A percentile compares a stretch with the other conserved stretches of the same genome.
Evolutionary conservation across 37 sponge, comb jelly and placozoan species (phyloP).

Genomic region (Axinella damicornis): DNA sequence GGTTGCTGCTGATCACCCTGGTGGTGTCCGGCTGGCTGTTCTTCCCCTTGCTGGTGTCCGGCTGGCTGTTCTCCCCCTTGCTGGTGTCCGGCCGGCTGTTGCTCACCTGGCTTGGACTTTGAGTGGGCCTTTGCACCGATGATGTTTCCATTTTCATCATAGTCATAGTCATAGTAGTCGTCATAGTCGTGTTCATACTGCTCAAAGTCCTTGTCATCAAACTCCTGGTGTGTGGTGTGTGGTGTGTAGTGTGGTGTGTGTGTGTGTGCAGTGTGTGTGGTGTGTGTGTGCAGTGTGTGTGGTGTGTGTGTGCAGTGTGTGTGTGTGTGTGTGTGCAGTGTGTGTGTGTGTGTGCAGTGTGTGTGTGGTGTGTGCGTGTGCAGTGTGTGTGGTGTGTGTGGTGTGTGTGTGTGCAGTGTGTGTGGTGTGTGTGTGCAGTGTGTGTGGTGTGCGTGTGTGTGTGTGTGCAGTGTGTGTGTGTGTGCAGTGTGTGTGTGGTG

Average conservation of each 20-base stretch:
- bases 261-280: not conserved
- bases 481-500: too few species aligned
- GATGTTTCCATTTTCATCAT: slow-evolving; percentile 58
- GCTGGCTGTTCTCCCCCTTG: not conserved
- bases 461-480: too few species aligned
- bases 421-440: too few species aligned
- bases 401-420: too few species aligned
- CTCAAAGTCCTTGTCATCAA: slow-evolving; percentile 33
- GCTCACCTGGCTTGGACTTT: not conserved
- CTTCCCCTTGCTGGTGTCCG: not conserved
- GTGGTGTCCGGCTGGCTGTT: not conserved
- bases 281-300: not conserved
- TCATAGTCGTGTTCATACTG: slow-evolving; percentile 47
- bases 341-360: too few species aligned
- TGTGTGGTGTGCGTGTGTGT: too few species aligned
- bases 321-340: too few species aligned
- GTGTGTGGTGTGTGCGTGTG: too few species aligned
- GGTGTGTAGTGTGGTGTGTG: too few species aligned
- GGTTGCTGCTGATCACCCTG: too few species aligned
- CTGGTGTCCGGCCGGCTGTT: not conserved
- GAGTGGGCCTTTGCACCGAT: not conserved
- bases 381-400: too few species aligned
- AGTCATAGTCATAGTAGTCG: slow-evolving; percentile 61
- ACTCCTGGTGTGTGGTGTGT: slow-evolving; percentile 12
- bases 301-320: too few species aligned